phyloP scores from a whole-genome alignment of 2,888 invertebrate species.

The Phyto melanocephala region DNA sequence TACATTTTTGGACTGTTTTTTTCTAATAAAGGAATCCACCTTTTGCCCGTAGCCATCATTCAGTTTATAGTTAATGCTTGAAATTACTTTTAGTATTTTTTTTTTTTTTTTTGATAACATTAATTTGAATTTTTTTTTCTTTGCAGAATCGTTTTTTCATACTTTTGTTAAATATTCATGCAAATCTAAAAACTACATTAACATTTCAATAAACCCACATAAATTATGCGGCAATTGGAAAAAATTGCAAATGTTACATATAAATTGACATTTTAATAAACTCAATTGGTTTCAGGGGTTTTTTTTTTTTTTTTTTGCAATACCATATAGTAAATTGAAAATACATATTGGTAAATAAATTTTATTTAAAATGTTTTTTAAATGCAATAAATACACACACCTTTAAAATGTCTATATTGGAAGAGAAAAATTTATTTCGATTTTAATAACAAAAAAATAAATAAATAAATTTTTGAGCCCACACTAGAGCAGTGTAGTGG shows the following conservation, averaged over 20 bases:
- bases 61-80: conserved; percentile 6
- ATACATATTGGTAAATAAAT: conserved; percentile 38
- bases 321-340: conserved; percentile 9
- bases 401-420: conserved; percentile 41
- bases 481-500: neutral
- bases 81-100: conserved; percentile 7
- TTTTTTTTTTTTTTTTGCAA: neutral
- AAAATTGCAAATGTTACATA: conserved; percentile 42
- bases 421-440: conserved; percentile 6
- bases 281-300: conserved; percentile 58
- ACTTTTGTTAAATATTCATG: conserved; percentile 36
- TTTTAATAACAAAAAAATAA: neutral
- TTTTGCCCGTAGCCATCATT: neutral
- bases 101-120: neutral
- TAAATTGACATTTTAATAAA: conserved; percentile 65
- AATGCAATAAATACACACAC: conserved; percentile 51
- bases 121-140: neutral
- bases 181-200: conserved; percentile 13
- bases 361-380: conserved; percentile 50
- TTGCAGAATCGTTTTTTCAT: neutral
- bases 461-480: neutral
- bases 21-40: neutral
- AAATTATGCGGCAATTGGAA: conserved; percentile 49
- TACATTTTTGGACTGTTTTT: too few relatives aligned
- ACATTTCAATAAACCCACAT: conserved; percentile 60